Evolutionary conservation across 2,797 vertebrate genomes (phyloP), one percentile per base, ranked within the genome.

Genomic region (Hydrolagus colliei): DNA sequence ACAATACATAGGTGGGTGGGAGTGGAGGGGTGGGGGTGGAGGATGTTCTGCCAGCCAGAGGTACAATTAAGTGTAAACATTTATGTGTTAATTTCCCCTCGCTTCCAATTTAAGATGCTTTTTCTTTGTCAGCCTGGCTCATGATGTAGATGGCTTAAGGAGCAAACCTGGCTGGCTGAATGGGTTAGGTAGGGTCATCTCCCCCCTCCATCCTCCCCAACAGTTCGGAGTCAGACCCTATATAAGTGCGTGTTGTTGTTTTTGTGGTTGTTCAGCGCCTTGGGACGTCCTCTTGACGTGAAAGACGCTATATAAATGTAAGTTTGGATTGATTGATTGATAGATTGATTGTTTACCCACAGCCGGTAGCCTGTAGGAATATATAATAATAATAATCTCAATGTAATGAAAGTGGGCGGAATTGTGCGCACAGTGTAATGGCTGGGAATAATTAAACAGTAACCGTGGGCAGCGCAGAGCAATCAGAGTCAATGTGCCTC

Each of bases 371-470:
- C 27, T 68, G 27, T 27, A 62, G 41, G 4, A 80, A 65, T 80
- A 27, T 67, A 65, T 65, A 16, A 67, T 72, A 72, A 77, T 27
- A 27, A 27, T 27, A 27, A 27, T 27, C 27, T 27, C 18, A 27
- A 67, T 18, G 32, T 68, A 67, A 9, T 16, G 16, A 65, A 82
- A 35, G 22, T 18, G 63, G 9, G 62, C 18, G 35, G 16, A 35
- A 32, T 63, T 68, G 65, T 62, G 13, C 62, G 8, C 63, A 35
- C 61, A 35, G 78, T 22, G 67, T 27, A 82, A 67, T 82, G 3
- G 41, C 65, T 67, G 78, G 22, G 63, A 32, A 35, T 68, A 82
- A 82, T 82, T 82, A 82, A 67, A 14, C 14, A 82, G 63, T 82
- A 82, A 82, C 27, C 63, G 22, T 16, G 11, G 61, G 78, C 13